These are phyloP conservation scores for Reticulitermes speratus DNA, from an alignment of 1,140 invertebrate species.

Conservation along the genomic window DNA sequence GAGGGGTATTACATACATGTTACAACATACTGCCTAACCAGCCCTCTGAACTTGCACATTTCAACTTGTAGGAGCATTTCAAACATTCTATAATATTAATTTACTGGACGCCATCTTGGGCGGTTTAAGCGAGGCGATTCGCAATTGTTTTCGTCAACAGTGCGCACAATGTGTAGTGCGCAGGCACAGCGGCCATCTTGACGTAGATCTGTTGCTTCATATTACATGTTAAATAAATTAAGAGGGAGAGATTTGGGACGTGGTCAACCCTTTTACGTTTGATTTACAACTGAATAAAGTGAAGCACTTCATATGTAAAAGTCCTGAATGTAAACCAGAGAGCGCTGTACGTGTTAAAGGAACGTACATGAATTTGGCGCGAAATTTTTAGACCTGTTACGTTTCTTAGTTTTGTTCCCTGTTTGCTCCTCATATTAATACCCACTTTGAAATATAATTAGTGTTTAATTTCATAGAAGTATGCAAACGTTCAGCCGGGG, in stretches of 20 bases:
- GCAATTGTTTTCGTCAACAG: neutral
- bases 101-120: neutral
- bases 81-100: neutral
- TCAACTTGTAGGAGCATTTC: neutral
- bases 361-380: neutral
- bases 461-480: neutral
- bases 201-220: neutral
- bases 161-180: neutral
- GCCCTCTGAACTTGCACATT: neutral
- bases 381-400: neutral
- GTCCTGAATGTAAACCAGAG: neutral
- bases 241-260: neutral
- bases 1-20: neutral
- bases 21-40: neutral
- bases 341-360: too few relatives aligned
- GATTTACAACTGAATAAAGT: conserved; percentile 1
- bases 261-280: neutral
- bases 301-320: conserved; percentile 22
- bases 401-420: neutral
- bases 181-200: neutral
- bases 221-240: neutral
- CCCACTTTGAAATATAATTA: neutral
- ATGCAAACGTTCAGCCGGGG: conserved; percentile 7
- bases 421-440: neutral
- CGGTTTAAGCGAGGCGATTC: too few relatives aligned